Conservation (phyloP, 2,797 vertebrate genomes). For the Trachurus trachurus region DNA sequence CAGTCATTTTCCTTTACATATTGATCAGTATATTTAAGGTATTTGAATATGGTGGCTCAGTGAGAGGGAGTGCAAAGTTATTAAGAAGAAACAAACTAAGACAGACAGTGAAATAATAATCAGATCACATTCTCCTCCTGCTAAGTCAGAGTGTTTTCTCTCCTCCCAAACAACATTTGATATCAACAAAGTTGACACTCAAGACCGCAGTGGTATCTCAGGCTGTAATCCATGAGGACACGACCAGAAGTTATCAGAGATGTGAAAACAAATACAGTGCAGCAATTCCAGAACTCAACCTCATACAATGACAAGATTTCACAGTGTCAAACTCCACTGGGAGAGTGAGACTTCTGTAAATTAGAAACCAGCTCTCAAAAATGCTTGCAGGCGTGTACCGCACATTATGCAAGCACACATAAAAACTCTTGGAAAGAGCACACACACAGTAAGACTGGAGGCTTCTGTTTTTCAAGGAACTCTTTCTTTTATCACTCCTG, state of each 20-base stretch:
- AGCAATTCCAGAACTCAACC: slow-evolving; percentile 42
- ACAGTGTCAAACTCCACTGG: slow-evolving; percentile 22
- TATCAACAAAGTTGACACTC: slow-evolving; percentile 49
- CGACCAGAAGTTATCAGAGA: slow-evolving; percentile 51
- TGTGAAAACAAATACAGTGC: slow-evolving; percentile 54
- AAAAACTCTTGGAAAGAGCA: neutral
- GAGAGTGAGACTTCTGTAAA: slow-evolving; percentile 29
- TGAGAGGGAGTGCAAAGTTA: slow-evolving; percentile 21
- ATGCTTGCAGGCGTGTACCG: slow-evolving; percentile 19
- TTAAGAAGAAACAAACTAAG: slow-evolving; percentile 11
- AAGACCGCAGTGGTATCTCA: slow-evolving; percentile 31
- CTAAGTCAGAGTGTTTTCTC: slow-evolving; percentile 39
- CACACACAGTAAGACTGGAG: slow-evolving; percentile 8
- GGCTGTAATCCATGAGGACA: slow-evolving; percentile 46
- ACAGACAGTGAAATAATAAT: slow-evolving; percentile 42
- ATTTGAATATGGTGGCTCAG: slow-evolving; percentile 17
- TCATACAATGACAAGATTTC: slow-evolving; percentile 37
- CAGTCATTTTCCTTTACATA: slow-evolving; percentile 7
- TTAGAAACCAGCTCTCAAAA: slow-evolving; percentile 39
- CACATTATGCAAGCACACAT: slow-evolving; percentile 11
- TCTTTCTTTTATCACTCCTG: slow-evolving; percentile 17
- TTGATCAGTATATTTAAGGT: slow-evolving; percentile 15
- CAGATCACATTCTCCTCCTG: slow-evolving; percentile 28
- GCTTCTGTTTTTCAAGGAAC: slow-evolving; percentile 11
- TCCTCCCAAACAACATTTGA: slow-evolving; percentile 39